Conservation (phyloP, 2,797 vertebrate species). For the Phoxinus dragarum region DNA sequence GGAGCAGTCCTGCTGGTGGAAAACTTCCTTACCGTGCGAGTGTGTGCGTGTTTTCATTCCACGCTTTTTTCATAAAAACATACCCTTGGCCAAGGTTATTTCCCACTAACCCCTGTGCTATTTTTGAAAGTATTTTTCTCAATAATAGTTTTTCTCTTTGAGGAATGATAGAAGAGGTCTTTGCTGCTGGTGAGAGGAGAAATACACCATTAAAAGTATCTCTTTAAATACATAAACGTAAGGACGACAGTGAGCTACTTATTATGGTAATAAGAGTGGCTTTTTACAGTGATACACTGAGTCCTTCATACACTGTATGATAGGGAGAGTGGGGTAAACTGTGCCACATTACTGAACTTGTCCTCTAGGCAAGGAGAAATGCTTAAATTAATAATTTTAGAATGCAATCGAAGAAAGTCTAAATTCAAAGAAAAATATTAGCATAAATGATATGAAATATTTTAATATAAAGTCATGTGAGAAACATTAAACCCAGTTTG, state of each 20-base stretch:
- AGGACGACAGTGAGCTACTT: conserved; percentile 41
- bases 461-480: conserved; percentile 10
- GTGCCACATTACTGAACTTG: neutral
- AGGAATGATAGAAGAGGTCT: conserved; percentile 35
- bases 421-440: neutral
- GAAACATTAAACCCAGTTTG: neutral
- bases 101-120: conserved; percentile 74
- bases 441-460: neutral
- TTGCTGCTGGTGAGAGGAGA: conserved; percentile 49
- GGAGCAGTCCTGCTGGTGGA: conserved; percentile 66
- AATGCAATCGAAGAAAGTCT: neutral
- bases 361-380: conserved; percentile 24
- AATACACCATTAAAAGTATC: conserved; percentile 50
- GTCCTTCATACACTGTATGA: conserved; percentile 15
- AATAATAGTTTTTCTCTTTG: conserved; percentile 67
- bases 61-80: conserved; percentile 60
- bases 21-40: conserved; percentile 51
- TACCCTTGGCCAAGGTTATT: conserved; percentile 80
- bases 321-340: conserved; percentile 24
- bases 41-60: conserved; percentile 58
- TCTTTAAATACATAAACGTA: conserved; percentile 55
- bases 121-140: conserved; percentile 73
- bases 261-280: conserved; percentile 48
- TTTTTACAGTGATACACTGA: conserved; percentile 50
- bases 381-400: neutral